Conservation (phyloP, 2,113 vertebrate genomes). For the Prinia subflava region DNA sequence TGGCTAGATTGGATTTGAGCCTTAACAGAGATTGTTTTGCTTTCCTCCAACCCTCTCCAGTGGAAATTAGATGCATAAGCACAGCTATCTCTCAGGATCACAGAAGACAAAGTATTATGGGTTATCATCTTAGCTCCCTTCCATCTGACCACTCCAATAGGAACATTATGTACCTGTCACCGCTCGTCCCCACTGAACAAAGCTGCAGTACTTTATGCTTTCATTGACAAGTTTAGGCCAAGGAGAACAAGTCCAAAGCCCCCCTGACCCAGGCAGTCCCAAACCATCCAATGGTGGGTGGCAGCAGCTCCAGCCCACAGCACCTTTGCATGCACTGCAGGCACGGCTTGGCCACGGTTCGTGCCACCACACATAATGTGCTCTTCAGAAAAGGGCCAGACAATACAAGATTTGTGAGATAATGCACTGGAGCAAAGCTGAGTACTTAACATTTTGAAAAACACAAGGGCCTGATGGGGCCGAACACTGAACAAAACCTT, state of each 20-base stretch:
- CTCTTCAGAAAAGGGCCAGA: slow-evolving; percentile 8
- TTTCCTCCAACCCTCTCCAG: not conserved
- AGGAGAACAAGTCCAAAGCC: not conserved
- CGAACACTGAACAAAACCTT: not conserved
- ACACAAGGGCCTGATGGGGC: not conserved
- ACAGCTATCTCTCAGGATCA: not conserved
- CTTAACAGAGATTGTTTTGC: not conserved
- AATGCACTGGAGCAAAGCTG: slow-evolving; percentile 4
- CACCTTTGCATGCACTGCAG: not conserved
- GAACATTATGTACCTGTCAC: not conserved
- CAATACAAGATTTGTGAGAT: slow-evolving; percentile 30
- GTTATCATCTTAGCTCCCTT: not conserved
- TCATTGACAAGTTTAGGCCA: not conserved
- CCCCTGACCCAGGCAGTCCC: not conserved
- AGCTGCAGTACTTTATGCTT: not conserved
- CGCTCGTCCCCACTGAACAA: not conserved
- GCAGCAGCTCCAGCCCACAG: not conserved
- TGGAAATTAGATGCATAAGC: not conserved
- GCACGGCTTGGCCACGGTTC: fast-evolving
- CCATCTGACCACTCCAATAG: not conserved
- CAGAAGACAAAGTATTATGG: not conserved
- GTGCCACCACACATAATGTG: not conserved
- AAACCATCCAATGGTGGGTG: not conserved
- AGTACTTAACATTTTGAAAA: slow-evolving; percentile 37
- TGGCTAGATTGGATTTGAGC: not conserved